These are phyloP conservation scores for Imbricaverruca yamaguchii DNA, from an alignment of 2,888 invertebrate genomes.

Conservation along the genomic window DNA sequence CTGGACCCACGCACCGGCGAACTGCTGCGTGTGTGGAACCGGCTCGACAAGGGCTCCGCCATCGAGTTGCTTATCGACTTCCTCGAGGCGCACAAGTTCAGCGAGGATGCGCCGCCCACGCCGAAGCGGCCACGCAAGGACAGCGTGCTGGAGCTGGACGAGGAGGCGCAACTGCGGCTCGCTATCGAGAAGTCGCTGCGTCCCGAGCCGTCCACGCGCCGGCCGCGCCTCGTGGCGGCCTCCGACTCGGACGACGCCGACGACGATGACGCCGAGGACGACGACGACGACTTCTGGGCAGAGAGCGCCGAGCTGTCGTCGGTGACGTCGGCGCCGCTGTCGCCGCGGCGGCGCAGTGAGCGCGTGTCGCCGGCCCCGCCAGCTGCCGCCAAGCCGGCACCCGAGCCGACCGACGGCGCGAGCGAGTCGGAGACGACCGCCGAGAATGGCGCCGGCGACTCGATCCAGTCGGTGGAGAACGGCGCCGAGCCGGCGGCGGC, in stretches of 20 bases:
- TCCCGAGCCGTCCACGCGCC: conserved; percentile 34
- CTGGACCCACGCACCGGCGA: conserved; percentile 62
- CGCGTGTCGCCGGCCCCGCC: conserved; percentile 14
- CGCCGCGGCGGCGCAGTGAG: conserved; percentile 23
- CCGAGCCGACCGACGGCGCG: neutral
- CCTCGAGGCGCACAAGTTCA: conserved; percentile 39
- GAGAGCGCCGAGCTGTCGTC: conserved; percentile 6
- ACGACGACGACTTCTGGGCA: conserved; percentile 26
- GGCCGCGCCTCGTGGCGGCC: conserved; percentile 40
- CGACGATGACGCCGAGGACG: conserved; percentile 38
- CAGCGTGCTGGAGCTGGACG: conserved; percentile 43
- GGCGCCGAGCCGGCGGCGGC: neutral
- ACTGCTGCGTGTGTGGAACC: conserved; percentile 46
- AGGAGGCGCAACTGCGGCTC: conserved; percentile 45
- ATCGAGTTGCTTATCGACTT: conserved; percentile 43
- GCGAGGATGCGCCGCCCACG: conserved; percentile 36
- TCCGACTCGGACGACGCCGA: conserved; percentile 40
- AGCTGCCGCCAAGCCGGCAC: neutral
- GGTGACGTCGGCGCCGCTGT: neutral
- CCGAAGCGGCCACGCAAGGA: conserved; percentile 29
- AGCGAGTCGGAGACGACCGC: neutral
- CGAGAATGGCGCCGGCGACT: neutral
- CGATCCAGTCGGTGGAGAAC: conserved; percentile 10
- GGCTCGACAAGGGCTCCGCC: conserved; percentile 41
- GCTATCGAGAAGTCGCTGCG: conserved; percentile 45